Conservation (phyloP, 2,113 vertebrate genomes). For the Mystacornis crossleyi region DNA sequence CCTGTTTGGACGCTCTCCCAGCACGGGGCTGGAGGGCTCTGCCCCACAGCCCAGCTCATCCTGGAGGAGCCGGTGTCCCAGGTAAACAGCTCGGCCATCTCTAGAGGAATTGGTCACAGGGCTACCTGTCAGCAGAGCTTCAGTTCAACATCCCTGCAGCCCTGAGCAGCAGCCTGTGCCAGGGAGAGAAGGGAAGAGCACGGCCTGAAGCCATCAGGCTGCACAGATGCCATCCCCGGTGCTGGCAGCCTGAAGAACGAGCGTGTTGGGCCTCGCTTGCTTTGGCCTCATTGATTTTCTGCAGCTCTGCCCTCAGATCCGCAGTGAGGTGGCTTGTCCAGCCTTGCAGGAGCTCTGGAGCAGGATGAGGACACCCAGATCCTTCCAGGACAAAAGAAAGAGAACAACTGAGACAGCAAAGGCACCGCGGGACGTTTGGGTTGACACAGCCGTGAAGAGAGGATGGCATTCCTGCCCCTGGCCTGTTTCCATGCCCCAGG, state of each 20-base stretch:
- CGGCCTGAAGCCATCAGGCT: background rate
- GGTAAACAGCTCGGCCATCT: background rate
- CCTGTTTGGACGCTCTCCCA: background rate
- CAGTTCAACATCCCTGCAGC: background rate
- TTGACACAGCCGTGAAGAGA: background rate
- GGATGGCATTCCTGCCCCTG: background rate
- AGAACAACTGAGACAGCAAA: background rate
- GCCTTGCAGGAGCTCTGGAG: background rate
- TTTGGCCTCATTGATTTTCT: background rate
- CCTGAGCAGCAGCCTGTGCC: background rate
- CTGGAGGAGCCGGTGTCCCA: background rate
- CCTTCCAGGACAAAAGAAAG: accelerated
- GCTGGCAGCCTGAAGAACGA: background rate
- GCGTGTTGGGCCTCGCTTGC: accelerated
- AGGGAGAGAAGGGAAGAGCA: background rate
- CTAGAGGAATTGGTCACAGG: background rate
- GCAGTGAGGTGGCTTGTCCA: background rate
- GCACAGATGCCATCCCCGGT: background rate
- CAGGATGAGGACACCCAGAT: background rate
- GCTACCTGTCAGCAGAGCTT: background rate
- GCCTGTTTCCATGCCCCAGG: background rate
- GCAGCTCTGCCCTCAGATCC: background rate
- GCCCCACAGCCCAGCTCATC: background rate
- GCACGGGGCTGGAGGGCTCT: background rate
- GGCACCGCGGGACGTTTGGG: accelerated